phyloP scores from a whole-genome alignment of 2,797 vertebrate species.

The Lepus townsendii region DNA sequence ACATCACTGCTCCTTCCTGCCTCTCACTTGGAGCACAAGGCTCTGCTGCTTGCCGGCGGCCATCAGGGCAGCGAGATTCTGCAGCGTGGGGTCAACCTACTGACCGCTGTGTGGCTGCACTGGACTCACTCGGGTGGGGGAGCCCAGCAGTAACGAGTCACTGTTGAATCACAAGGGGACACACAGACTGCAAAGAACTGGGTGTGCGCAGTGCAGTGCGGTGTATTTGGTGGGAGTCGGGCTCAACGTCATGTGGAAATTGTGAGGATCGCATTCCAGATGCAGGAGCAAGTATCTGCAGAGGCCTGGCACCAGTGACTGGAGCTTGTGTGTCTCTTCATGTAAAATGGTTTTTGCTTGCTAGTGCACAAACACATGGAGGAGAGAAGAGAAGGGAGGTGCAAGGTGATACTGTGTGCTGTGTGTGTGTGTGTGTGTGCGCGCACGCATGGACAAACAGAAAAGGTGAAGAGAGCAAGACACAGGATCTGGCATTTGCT shows the following conservation, averaged over 20 bases:
- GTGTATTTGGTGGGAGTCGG: not conserved
- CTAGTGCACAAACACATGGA: not conserved
- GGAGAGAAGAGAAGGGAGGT: conserved; percentile 29
- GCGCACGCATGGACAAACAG: no score
- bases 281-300: not conserved
- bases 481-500: not conserved
- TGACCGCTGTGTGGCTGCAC: not conserved
- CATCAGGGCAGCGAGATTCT: not conserved
- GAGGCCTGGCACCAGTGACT: not conserved
- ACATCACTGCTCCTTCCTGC: not conserved
- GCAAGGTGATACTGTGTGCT: not conserved
- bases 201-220: not conserved
- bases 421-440: not conserved
- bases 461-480: not conserved
- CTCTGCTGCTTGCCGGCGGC: not conserved
- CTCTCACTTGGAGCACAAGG: not conserved
- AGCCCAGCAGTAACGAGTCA: no score
- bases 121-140: not conserved
- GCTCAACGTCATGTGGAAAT: not conserved
- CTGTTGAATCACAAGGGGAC: not conserved
- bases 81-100: not conserved
- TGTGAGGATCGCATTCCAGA: not conserved
- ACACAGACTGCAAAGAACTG: not conserved
- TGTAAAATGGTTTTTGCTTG: not conserved
- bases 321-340: not conserved